Base-by-base conservation (phyloP, 2,113 vertebrate species). In the Microcebus lehilahytsara region DNA sequence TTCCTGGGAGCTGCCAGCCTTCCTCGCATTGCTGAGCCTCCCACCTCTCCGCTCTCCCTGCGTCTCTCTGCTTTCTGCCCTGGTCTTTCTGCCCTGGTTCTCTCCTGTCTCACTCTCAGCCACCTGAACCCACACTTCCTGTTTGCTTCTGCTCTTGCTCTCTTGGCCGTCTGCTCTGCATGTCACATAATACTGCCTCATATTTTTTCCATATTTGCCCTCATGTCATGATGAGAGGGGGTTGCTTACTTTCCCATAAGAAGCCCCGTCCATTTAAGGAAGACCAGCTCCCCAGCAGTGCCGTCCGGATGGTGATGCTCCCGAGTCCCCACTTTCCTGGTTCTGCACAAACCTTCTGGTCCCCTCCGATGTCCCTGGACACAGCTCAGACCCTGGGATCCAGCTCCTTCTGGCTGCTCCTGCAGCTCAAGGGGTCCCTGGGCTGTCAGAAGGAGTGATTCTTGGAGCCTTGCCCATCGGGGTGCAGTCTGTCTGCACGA, bases 271-370 rank as follows among this genome's bases (percentile, higher is more conserved):
- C 53, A 78, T 58, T 40, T 37, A 78, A 14, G 37, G 56, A 79
- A 85, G 62, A 9, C 46, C 6, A 42, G 9, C 69, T 66, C 10
- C 34, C 46, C 46, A 9, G 37, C 81, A 25, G n/a, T 40, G 34
- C 22, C 1, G 2, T 32, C 77, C 30, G 32, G 16, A 12, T 16
- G 1, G 34, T 17, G 16, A 1, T 9, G 22, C 7, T 34, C 40
- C 46, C 22, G 25, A 16, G 62, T 34, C 25, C 32, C 13, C 14
- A 22, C 20, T 60, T 60, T 86, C 42, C 51, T 23, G 14, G 7
- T 22, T 94, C 32, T 30, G 66, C 42, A 32, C 32, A 32, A 46
- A 53, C 22, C 30, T 37, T 32, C 20, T 0, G 0, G 67, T 51
- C 20, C 40, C 32, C 14, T 53, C 17, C 5, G 23, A n/a, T 10